A percentile compares a stretch with the other conserved stretches of the same genome.
Evolutionary conservation across 2,797 vertebrate genomes (phyloP).

Genomic region (Alfaro cultratus): DNA sequence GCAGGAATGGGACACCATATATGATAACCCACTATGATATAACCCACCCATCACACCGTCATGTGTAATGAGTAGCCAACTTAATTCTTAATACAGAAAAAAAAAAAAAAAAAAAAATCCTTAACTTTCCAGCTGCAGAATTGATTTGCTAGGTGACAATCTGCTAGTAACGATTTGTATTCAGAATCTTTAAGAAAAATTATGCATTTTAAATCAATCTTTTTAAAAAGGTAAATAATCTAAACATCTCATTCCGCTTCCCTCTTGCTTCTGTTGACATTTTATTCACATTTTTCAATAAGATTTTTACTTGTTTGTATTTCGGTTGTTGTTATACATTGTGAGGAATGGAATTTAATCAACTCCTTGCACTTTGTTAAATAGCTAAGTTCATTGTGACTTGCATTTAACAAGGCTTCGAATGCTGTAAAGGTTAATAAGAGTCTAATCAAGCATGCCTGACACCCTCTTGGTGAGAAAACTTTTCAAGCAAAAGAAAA

Average conservation of each 20-base stretch:
- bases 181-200: no score
- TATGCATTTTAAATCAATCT: not conserved
- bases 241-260: not conserved
- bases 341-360: constrained; percentile 4
- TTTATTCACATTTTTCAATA: not conserved
- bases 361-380: not conserved
- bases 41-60: not conserved
- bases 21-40: not conserved
- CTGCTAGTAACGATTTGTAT: no score
- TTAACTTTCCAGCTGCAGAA: no score
- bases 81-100: not conserved
- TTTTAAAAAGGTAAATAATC: not conserved
- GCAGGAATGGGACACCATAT: not conserved
- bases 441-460: constrained; percentile 18
- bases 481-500: not conserved
- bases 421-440: constrained; percentile 15
- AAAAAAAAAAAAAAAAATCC: not conserved
- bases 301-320: not conserved
- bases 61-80: not conserved
- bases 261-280: not conserved
- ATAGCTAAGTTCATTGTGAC: not conserved
- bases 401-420: constrained; percentile 5
- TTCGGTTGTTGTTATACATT: not conserved
- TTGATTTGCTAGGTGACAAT: no score
- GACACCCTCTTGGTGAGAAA: constrained; percentile 8